Conservation (phyloP, 2,113 vertebrate genomes). For the Ancistrus triradiatus region DNA sequence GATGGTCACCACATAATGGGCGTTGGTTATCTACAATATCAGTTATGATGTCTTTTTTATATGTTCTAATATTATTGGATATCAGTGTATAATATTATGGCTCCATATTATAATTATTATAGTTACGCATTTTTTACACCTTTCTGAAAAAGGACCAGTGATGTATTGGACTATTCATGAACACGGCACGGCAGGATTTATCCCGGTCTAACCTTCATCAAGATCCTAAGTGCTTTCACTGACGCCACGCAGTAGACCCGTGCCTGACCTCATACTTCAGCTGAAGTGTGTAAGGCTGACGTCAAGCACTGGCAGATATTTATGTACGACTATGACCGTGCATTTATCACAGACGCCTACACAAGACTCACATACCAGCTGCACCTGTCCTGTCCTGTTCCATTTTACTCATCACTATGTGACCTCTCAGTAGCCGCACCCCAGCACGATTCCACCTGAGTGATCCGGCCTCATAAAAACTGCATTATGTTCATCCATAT, state of each 20-base stretch:
- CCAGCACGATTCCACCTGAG: slow-evolving; percentile 54
- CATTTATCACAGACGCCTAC: slow-evolving; percentile 33
- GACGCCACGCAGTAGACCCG: not conserved
- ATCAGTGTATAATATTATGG: no score
- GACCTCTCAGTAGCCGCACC: slow-evolving; percentile 63
- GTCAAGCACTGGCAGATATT: slow-evolving; percentile 16
- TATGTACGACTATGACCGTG: slow-evolving; percentile 43
- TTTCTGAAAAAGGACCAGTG: no score
- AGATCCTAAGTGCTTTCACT: not conserved
- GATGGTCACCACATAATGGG: no score
- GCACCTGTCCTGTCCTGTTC: no score
- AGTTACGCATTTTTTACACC: no score
- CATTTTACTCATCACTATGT: not conserved
- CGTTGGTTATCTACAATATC: no score
- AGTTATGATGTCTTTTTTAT: no score
- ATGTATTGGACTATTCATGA: no score
- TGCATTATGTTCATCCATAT: slow-evolving; percentile 18
- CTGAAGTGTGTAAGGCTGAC: slow-evolving; percentile 16
- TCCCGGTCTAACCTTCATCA: no score
- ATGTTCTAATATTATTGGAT: no score
- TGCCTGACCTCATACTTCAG: not conserved
- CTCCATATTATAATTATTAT: no score
- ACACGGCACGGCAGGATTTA: no score
- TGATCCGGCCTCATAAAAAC: slow-evolving; percentile 52
- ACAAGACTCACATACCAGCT: not conserved